phyloP scores from a whole-genome alignment of 2,888 invertebrate genomes.

The Noctua fimbriata region DNA sequence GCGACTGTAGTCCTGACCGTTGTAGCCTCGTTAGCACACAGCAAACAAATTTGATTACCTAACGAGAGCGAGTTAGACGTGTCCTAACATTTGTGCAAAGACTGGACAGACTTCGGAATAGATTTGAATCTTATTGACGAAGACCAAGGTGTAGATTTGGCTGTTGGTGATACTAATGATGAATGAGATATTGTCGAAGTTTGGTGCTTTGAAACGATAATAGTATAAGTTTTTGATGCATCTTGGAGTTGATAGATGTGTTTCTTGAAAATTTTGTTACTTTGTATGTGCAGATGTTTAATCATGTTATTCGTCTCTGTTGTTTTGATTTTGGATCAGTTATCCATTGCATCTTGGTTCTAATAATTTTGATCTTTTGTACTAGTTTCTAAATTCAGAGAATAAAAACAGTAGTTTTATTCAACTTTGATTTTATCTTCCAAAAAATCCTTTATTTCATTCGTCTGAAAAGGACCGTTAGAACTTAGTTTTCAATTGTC shows the following conservation, averaged over 20 bases:
- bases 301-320: background rate
- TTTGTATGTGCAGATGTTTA: background rate
- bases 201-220: slow-evolving; percentile 48
- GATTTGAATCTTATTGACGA: slow-evolving; percentile 54
- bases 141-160: slow-evolving; percentile 41
- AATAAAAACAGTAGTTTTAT: background rate
- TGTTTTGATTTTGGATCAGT: background rate
- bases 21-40: slow-evolving; percentile 82
- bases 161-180: slow-evolving; percentile 45
- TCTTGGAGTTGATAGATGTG: slow-evolving; percentile 27
- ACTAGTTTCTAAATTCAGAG: background rate
- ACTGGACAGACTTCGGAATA: slow-evolving; percentile 35
- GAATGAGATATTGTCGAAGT: slow-evolving; percentile 59
- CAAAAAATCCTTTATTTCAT: background rate
- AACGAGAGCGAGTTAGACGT: slow-evolving; percentile 79
- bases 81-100: slow-evolving; percentile 70
- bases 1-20: slow-evolving; percentile 74
- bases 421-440: background rate
- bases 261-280: slow-evolving; percentile 5
- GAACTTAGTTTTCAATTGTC: background rate
- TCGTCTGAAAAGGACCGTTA: background rate
- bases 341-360: background rate
- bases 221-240: slow-evolving; percentile 42
- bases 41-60: slow-evolving; percentile 89
- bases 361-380: background rate